These are phyloP conservation scores for Ophiothrix spiculata DNA, from an alignment of 35 echinoderm and acorn worm species.

Conservation along the genomic window DNA sequence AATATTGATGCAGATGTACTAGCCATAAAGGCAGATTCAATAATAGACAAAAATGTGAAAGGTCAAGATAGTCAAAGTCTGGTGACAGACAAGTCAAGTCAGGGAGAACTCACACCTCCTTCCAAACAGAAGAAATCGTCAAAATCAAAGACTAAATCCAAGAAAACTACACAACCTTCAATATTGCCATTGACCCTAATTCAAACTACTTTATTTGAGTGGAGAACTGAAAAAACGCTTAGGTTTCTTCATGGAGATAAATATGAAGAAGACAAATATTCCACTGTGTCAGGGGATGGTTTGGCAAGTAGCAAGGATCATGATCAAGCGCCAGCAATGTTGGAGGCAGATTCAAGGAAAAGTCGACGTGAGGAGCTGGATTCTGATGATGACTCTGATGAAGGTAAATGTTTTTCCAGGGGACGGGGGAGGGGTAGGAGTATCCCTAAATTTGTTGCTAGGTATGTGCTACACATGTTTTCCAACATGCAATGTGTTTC, in stretches of 20 bases:
- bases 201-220: constrained; percentile 48
- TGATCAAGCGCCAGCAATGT: background rate
- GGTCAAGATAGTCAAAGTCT: too few species aligned
- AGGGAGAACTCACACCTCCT: background rate
- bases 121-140: constrained; percentile 23
- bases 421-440: too few species aligned
- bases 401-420: too few species aligned
- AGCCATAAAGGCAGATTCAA: too few species aligned
- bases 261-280: background rate
- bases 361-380: background rate
- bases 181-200: constrained; percentile 12
- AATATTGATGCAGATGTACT: too few species aligned
- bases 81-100: too few species aligned
- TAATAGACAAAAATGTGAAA: too few species aligned
- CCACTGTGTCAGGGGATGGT: background rate
- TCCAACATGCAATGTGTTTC: too few species aligned
- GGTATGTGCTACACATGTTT: too few species aligned
- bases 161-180: constrained; percentile 9
- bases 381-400: background rate
- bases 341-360: background rate
- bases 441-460: too few species aligned
- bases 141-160: constrained; percentile 26
- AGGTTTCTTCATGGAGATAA: constrained; percentile 22
- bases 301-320: background rate
- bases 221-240: constrained; percentile 52